Evolutionary conservation across 2,797 vertebrate genomes (phyloP), one percentile per base, ranked within the genome.

Genomic region (Acestrorhynchus altus): DNA sequence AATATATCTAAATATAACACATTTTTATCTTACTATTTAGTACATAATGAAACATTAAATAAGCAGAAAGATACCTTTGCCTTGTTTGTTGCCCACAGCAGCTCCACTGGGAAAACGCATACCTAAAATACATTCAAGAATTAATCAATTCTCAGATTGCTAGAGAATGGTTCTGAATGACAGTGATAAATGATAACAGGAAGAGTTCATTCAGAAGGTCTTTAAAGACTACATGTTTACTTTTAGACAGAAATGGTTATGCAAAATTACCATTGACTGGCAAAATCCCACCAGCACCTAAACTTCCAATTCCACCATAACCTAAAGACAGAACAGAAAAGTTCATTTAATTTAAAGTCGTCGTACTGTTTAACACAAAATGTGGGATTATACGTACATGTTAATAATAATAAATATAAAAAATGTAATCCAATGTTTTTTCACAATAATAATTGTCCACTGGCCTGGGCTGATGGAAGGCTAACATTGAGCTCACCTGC

Each of bases 51-150:
- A 22, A 49, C 24, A 0, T 76, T 22, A 2, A 4, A 0, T 76
- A 54, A 83, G 63, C 22, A 13, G 18, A 18, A 65, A 44, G 9
- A 5, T 83, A 93, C 92, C 88, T 92, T 92, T 94, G 54, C 90
- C 87, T 76, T 80, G 77, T 87, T 94, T 93, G 66, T 74, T 26
- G 71, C 88, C 90, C 42, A 88, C 83, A 86, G 90, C 90, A 70
- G 91, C 87, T 78, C 92, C 90, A 81, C 72, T 89, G 0, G 92
- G 88, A 74, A 89, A 93, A 59, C 88, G 88, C 65, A 88, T 4
- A 44, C 92, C 93, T 94, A 73, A 52, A 67, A 47, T 67, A 49
- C 7, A 64, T 42, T n/a, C 22, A 20, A 39, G 60, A n/a, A 20
- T n/a, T 11, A 47, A 22, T 10, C 18, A 49, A 69, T 52, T 69